These are phyloP conservation scores for Oncorhynchus keta DNA, from an alignment of 2,113 vertebrate genomes.

Conservation along the genomic window DNA sequence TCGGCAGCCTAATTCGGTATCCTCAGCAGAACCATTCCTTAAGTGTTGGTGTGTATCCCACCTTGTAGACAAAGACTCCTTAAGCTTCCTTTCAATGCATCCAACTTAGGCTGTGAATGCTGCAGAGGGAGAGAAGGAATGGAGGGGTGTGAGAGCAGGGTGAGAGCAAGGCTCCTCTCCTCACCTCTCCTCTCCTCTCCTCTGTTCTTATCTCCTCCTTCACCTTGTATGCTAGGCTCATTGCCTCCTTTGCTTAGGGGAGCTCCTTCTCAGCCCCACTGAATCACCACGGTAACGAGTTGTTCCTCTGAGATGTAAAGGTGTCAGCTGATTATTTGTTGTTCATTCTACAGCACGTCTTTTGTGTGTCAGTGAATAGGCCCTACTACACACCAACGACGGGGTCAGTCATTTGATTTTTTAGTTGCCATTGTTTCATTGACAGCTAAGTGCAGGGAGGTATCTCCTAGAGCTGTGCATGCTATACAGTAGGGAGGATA, in stretches of 20 bases:
- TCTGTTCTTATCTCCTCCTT: constrained; percentile 28
- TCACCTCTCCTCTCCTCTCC: constrained; percentile 1
- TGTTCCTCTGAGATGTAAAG: constrained; percentile 33
- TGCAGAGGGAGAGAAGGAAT: constrained; percentile 8
- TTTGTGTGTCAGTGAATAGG: neutral
- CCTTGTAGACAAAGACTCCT: constrained; percentile 54
- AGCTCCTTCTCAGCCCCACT: constrained; percentile 31
- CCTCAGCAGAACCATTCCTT: constrained; percentile 61
- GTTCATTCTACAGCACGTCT: neutral
- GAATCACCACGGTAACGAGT: constrained; percentile 41
- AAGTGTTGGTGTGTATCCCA: constrained; percentile 40
- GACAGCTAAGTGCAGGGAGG: neutral
- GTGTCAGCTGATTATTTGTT: constrained; percentile 23
- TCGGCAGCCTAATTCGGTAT: constrained; percentile 70
- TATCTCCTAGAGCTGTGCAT: neutral
- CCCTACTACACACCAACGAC: neutral
- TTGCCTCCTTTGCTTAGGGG: constrained; percentile 35
- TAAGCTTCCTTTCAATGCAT: constrained; percentile 55
- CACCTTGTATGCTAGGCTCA: constrained; percentile 45
- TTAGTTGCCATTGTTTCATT: neutral
- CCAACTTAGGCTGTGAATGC: constrained; percentile 45
- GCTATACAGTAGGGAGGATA: neutral
- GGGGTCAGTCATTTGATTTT: neutral
- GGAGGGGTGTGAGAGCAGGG: neutral
- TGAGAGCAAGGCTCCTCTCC: neutral